Base-by-base conservation (phyloP, 2,797 vertebrate genomes). In the Eidolon dupreanum region DNA sequence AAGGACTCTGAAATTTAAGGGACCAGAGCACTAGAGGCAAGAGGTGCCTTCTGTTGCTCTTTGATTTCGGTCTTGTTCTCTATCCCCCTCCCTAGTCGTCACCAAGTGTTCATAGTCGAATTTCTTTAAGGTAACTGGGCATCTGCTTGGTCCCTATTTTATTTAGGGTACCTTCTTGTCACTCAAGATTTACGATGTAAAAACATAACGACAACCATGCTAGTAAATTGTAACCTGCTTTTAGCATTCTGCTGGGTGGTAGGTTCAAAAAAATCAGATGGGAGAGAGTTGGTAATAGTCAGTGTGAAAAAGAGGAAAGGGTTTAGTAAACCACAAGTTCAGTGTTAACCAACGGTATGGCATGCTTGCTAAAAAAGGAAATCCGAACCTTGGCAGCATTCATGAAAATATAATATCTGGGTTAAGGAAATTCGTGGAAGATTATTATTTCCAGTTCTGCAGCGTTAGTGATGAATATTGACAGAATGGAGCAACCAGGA, bases 291-390 rank as follows among this genome's bases (percentile, higher is more conserved):
- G 79, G 31, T 51, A 70, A 13, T 15, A 61, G 46, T 77, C 36
- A 24, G 8, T n/a, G 3, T 20, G 73, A 74, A 90, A 92, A 93
- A 96, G 87, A 83, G 75, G 78, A 88, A 91, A 78, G 77, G 51
- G 77, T 78, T 91, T 38, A 38, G 57, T 38, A 8, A 87, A 49
- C 86, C 70, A 57, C 78, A 86, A 28, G n/a, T 31, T 89, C 75
- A 57, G 36, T 86, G 9, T 78, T 78, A 55, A 73, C 28, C 38
- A 78, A 41, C 46, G 82, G 79, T 70, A 5, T 75, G 33, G 31
- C n/a, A 26, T 55, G 38, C 24, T 71, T 53, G 43, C 71, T 43
- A 49, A 83, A 81, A 59, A 66, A 71, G 46, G 46, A 49, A 82
- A 83, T 31, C 83, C 78, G 65, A 75, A 59, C 33, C 17, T 71